These are phyloP conservation scores for Antedon mediterranea DNA, from an alignment of 53 echinoderm and acorn worm species.

Conservation along the genomic window DNA sequence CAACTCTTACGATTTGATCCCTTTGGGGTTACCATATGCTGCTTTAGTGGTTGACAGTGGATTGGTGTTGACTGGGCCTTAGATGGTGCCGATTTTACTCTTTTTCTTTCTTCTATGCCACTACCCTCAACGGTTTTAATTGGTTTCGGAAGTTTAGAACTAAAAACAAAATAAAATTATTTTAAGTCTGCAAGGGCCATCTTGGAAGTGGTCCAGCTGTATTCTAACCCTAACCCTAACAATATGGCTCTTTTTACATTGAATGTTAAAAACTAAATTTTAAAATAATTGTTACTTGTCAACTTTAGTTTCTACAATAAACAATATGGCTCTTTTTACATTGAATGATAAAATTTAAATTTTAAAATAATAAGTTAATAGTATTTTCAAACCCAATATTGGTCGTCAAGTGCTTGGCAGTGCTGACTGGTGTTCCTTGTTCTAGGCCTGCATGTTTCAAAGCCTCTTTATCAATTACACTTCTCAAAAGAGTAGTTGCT, in stretches of 20 bases:
- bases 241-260: too few species aligned
- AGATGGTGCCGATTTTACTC: conserved; percentile 32
- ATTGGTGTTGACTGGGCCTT: neutral
- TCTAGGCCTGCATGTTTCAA: conserved; percentile 34
- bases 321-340: neutral
- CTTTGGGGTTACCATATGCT: neutral
- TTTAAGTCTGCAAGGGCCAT: too few species aligned
- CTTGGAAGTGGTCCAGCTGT: too few species aligned
- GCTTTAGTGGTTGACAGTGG: neutral
- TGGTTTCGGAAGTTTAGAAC: conserved; percentile 8
- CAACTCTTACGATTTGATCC: neutral
- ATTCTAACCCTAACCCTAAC: too few species aligned
- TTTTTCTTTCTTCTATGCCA: conserved; percentile 2
- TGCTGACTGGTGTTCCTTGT: conserved; percentile 73
- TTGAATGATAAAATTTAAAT: neutral
- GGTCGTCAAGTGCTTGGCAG: neutral
- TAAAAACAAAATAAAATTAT: neutral
- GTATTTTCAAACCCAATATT: too few species aligned
- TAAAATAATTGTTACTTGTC: too few species aligned
- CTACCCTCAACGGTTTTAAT: neutral
- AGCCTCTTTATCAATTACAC: conserved; percentile 40
- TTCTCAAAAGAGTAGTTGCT: conserved; percentile 47
- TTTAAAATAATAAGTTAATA: neutral
- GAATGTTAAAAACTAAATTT: too few species aligned
- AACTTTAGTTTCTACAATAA: too few species aligned